phyloP scores from a whole-genome alignment of 2,113 vertebrate species.

The Lutjanus erythropterus region DNA sequence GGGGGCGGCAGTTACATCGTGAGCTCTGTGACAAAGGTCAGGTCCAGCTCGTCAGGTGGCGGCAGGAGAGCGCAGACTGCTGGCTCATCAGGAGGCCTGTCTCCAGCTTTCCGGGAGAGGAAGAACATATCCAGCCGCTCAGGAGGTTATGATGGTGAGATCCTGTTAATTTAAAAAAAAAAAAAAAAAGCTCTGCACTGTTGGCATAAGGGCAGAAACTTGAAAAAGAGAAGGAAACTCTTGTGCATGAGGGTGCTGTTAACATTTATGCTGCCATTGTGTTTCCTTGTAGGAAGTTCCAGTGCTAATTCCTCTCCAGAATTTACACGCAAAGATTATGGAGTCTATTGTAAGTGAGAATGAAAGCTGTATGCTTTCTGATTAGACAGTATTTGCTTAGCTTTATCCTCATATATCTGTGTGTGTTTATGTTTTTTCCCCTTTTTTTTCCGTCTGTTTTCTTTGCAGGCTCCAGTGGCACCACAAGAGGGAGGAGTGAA shows the following conservation, averaged over 20 bases:
- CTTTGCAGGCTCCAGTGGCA: constrained; percentile 67
- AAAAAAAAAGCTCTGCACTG: neutral
- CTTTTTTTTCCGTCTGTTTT: constrained; percentile 7
- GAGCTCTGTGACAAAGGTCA: constrained; percentile 84
- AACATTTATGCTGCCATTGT: constrained; percentile 53
- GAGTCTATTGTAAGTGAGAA: constrained; percentile 83
- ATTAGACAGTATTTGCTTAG: constrained; percentile 8
- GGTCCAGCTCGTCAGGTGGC: constrained; percentile 86
- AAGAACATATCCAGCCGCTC: constrained; percentile 86
- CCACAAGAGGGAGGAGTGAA: constrained; percentile 92
- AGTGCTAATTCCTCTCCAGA: constrained; percentile 98
- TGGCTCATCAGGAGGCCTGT: constrained; percentile 87
- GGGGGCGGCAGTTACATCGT: constrained; percentile 62
- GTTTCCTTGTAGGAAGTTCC: constrained; percentile 90
- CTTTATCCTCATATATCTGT: constrained; percentile 21
- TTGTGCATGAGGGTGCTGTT: constrained; percentile 13
- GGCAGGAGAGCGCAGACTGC: constrained; percentile 87
- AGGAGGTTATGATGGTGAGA: constrained; percentile 93
- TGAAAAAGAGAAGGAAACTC: constrained; percentile 34
- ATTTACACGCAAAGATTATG: constrained; percentile 92
- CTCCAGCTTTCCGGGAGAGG: constrained; percentile 90
- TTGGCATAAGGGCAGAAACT: constrained; percentile 7
- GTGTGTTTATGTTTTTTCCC: constrained; percentile 19
- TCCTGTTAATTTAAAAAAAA: constrained; percentile 23
- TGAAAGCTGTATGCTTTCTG: constrained; percentile 2